A percentile compares a stretch with the other conserved stretches of the same genome.
Conservation (phyloP, 1,140 invertebrate genomes). For the Acyrthosiphon pisum region DNA sequence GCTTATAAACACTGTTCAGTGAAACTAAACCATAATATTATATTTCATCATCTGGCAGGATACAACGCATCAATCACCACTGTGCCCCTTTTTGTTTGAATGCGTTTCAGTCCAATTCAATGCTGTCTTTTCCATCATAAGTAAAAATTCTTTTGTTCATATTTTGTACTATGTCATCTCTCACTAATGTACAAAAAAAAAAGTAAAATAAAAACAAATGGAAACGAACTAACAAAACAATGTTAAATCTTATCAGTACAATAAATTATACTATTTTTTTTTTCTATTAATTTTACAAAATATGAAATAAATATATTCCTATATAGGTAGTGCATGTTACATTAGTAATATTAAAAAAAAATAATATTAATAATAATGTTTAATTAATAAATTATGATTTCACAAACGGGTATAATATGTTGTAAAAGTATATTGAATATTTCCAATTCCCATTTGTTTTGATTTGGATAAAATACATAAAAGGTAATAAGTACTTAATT, state of each 20-base stretch:
- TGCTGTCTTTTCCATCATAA: neutral
- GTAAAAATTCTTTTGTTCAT: slow-evolving; percentile 19
- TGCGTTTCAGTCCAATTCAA: neutral
- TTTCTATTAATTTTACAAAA: neutral
- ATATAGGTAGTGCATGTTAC: neutral
- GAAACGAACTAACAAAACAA: neutral
- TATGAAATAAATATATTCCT: neutral
- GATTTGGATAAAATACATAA: too few species aligned
- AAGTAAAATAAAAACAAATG: neutral
- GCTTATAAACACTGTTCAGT: neutral
- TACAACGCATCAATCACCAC: neutral
- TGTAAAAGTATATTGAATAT: neutral
- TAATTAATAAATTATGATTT: neutral
- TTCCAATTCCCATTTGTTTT: too few species aligned
- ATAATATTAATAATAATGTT: neutral
- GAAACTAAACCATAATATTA: slow-evolving; percentile 7
- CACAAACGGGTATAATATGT: neutral
- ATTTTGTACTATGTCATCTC: slow-evolving; percentile 14
- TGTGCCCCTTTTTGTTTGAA: slow-evolving; percentile 21
- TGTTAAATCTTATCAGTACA: neutral
- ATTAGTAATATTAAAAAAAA: neutral
- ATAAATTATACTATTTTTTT: neutral
- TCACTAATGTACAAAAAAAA: neutral
- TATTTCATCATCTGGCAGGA: neutral
- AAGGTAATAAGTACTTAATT: too few species aligned